A percentile compares a stretch with the other conserved stretches of the same genome.
Conservation (phyloP, 1,140 invertebrate species). For the Pogonomyrmex barbatus region DNA sequence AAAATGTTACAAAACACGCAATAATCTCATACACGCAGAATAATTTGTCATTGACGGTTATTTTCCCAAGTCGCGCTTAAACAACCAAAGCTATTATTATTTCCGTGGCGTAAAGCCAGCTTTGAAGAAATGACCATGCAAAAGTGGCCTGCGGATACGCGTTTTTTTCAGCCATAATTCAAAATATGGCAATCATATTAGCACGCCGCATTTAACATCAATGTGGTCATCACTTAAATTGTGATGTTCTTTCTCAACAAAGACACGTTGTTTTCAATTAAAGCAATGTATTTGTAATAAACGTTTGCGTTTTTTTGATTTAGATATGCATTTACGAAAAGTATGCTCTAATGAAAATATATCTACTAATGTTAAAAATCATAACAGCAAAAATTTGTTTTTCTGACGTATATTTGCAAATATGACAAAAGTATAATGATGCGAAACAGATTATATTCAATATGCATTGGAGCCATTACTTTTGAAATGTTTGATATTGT, state of each 20-base stretch:
- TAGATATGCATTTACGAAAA: not conserved
- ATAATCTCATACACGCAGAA: not conserved
- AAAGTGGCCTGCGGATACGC: not conserved
- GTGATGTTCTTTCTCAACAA: not conserved
- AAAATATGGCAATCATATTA: not conserved
- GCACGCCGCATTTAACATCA: not conserved
- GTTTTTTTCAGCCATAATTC: conserved; percentile 16
- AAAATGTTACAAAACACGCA: not conserved
- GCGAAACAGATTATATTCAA: not conserved
- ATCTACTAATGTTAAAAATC: not conserved
- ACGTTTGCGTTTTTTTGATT: not conserved
- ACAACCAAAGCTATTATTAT: conserved; percentile 77
- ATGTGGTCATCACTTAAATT: not conserved
- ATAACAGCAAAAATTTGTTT: not conserved
- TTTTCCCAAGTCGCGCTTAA: not conserved
- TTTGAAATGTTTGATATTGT: not conserved
- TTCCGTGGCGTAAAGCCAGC: conserved; percentile 77
- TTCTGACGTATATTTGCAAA: not conserved
- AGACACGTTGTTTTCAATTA: not conserved
- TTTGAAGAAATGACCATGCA: conserved; percentile 56
- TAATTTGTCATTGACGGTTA: not conserved
- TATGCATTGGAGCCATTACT: no score
- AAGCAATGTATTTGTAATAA: not conserved
- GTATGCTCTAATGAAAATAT: not conserved
- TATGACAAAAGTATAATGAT: not conserved